Percentiles rank a stretch among this genome's conserved stretches.
phyloP scores from a whole-genome alignment of 2,888 invertebrate genomes.

The Electrophaes corylata region DNA sequence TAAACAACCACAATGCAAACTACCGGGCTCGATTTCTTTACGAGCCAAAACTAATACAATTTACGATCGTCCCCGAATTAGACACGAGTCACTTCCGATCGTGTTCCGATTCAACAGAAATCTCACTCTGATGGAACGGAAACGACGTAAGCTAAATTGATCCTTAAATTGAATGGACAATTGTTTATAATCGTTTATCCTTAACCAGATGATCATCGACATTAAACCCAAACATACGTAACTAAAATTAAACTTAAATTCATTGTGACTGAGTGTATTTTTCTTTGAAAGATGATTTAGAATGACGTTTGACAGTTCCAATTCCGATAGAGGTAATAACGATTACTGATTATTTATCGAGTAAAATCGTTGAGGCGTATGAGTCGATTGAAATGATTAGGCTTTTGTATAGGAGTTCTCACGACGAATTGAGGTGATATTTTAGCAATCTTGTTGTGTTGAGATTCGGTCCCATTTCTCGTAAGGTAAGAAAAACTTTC shows the following conservation, averaged over 20 bases:
- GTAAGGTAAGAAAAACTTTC: background rate
- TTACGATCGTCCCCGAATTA: slow-evolving; percentile 50
- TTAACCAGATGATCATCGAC: background rate
- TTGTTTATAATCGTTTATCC: background rate
- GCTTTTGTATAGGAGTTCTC: slow-evolving; percentile 13
- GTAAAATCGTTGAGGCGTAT: slow-evolving; percentile 39
- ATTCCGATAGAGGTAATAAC: slow-evolving; percentile 35
- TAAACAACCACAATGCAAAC: slow-evolving; percentile 30
- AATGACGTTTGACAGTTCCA: slow-evolving; percentile 6
- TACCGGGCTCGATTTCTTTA: slow-evolving; percentile 66
- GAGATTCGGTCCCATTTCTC: background rate
- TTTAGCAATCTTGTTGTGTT: background rate
- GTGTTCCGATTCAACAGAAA: slow-evolving; percentile 8
- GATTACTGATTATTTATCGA: slow-evolving; percentile 42
- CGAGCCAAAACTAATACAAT: slow-evolving; percentile 69
- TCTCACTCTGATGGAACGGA: background rate
- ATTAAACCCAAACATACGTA: background rate
- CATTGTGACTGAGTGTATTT: background rate
- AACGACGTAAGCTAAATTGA: background rate
- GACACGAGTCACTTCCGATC: slow-evolving; percentile 29
- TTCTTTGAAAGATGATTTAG: background rate
- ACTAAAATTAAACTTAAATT: background rate
- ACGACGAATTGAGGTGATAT: slow-evolving; percentile 5
- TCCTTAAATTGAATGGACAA: background rate
- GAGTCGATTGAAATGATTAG: slow-evolving; percentile 25